Base-by-base conservation (phyloP, 53 echinoderm and acorn worm species). In the Arbacia lixula region DNA sequence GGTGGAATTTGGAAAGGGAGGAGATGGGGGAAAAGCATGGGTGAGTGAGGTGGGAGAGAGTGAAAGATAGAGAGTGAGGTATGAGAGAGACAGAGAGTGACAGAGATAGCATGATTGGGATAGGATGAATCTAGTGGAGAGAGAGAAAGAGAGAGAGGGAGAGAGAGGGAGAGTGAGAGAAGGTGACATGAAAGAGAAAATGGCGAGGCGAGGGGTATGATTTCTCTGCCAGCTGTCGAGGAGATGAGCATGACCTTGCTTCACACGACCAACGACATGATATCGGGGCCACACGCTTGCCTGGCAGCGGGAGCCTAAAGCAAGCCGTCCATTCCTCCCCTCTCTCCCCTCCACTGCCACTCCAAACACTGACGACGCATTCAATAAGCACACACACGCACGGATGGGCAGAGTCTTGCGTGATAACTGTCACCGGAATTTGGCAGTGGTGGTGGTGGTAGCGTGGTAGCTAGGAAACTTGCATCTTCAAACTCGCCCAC, bases 141-240 rank as follows among this genome's bases (percentile, higher is more conserved):
- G 68, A 68, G 68, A 39, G 12, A 24, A 25, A 24, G 41, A 39
- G 41, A 39, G 40, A 71, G 16, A 46, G 36, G 16, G 46, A 14
- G 36, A 22, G 67, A 10, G 67, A 67, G 35, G 67, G 14, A 46
- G 46, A 46, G 46, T 10, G 14, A 14, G 46, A 14, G 46, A 14
- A 10, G 32, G 24, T 31, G 62, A 62, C 19, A 33, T n/a, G 38
- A 43, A 12, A 11, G 42, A 36, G n/a, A 19, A 40, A 36, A 22
- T 29, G 17, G 30, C 41, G 41, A 49, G 24, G 43, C 20, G 43
- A 67, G 67, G 49, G 28, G 24, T 20, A 67, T 67, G 67, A 72
- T 72, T 49, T 72, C 27, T 14, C 27, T 49, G 50, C 72, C 72
- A 72, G 72, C 72, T 72, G 72, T 72, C 72, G 72, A 21, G 9